Evolutionary conservation across 2,113 vertebrate species (phyloP).

Genomic region (Pterocles gutturalis): DNA sequence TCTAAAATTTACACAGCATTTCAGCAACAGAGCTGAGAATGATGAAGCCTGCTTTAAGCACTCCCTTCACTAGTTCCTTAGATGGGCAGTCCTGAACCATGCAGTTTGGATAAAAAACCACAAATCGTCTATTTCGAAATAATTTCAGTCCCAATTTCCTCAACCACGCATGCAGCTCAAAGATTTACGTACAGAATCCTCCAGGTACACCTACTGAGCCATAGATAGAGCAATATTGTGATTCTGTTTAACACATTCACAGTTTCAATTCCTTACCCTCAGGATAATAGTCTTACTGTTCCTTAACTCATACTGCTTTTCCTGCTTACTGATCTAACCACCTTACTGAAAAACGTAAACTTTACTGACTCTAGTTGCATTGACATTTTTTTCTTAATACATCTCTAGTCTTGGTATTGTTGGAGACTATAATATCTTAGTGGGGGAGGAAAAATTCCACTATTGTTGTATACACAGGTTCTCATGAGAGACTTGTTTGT

Average conservation of each 20-base stretch:
- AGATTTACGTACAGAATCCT: background rate
- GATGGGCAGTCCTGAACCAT: background rate
- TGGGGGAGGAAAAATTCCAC: too few relatives aligned
- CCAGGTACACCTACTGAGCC: background rate
- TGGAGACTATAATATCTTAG: background rate
- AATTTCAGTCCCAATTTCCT: background rate
- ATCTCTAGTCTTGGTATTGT: background rate
- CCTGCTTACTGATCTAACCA: background rate
- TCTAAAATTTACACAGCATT: background rate
- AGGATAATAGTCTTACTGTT: background rate
- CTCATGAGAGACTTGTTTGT: background rate
- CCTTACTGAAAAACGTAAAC: background rate
- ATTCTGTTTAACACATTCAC: constrained; percentile 4
- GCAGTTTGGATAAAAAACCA: background rate
- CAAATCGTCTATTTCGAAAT: background rate
- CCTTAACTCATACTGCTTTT: background rate
- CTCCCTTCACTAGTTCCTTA: background rate
- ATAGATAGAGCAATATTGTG: background rate
- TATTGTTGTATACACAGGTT: background rate
- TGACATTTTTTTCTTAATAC: background rate
- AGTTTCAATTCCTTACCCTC: background rate
- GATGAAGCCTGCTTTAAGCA: background rate
- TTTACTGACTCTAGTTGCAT: background rate
- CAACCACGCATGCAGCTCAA: background rate
- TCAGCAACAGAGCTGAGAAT: background rate